Evolutionary conservation across 2,113 vertebrate genomes (phyloP).

Genomic region (Ramphastos sulfuratus): DNA sequence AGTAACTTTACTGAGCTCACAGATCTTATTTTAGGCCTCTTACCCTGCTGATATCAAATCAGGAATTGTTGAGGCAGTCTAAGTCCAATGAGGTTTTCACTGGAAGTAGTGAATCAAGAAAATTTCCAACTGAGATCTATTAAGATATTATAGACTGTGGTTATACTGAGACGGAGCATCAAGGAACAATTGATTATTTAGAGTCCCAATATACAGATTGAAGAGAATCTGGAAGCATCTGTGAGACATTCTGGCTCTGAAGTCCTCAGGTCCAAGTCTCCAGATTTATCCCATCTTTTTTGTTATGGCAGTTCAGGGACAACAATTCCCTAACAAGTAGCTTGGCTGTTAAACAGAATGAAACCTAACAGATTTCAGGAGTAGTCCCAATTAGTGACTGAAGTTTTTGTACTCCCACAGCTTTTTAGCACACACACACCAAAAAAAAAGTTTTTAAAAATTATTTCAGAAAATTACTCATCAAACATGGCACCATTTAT

Average conservation of each 20-base stretch:
- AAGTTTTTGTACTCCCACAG: neutral
- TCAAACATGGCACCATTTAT: neutral
- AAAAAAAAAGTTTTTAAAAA: too few species aligned
- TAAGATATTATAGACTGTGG: neutral
- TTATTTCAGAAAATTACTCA: neutral
- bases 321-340: neutral
- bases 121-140: neutral
- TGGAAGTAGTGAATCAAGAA: conserved; percentile 7
- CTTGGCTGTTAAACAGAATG: neutral
- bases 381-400: neutral
- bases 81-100: neutral
- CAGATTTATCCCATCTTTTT: neutral
- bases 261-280: neutral
- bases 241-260: neutral
- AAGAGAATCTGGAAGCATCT: neutral
- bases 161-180: neutral
- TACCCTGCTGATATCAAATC: neutral
- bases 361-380: conserved; percentile 3
- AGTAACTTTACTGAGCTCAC: neutral
- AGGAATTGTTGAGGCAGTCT: neutral
- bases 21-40: neutral
- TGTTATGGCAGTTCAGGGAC: neutral
- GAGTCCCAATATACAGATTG: neutral
- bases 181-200: neutral
- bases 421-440: neutral